Evolutionary conservation across 2,888 invertebrate genomes (phyloP).

Genomic region (Lithophane socia): DNA sequence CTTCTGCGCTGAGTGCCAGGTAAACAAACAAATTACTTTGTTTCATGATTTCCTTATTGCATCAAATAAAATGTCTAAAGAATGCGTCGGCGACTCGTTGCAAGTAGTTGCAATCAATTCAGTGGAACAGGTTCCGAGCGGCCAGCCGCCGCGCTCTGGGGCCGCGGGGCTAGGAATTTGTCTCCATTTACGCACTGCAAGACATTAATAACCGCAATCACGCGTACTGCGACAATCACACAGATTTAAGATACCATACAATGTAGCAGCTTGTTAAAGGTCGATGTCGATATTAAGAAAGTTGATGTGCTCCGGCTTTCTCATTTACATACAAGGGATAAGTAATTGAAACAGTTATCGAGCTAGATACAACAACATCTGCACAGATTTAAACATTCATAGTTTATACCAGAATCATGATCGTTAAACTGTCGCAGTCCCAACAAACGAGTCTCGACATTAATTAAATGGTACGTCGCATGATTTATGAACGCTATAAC

Average conservation of each 20-base stretch:
- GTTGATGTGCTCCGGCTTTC: slow-evolving; percentile 31
- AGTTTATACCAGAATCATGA: slow-evolving; percentile 34
- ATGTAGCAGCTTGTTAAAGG: slow-evolving; percentile 32
- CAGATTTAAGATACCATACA: slow-evolving; percentile 27
- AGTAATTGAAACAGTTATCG: slow-evolving; percentile 3
- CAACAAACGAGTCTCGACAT: slow-evolving; percentile 43
- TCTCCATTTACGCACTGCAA: slow-evolving; percentile 51
- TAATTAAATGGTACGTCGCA: slow-evolving; percentile 42
- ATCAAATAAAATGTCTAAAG: slow-evolving; percentile 11
- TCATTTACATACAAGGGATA: slow-evolving; percentile 40
- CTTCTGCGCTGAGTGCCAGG: slow-evolving; percentile 10
- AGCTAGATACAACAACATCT: slow-evolving; percentile 8
- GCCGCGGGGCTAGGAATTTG: slow-evolving; percentile 49
- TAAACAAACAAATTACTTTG: slow-evolving; percentile 22
- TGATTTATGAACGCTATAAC: slow-evolving; percentile 48
- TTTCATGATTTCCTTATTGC: slow-evolving; percentile 23
- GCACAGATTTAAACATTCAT: slow-evolving; percentile 22
- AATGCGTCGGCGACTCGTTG: slow-evolving; percentile 27
- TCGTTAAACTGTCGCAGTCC: slow-evolving; percentile 31
- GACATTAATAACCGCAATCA: slow-evolving; percentile 49
- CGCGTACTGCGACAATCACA: slow-evolving; percentile 11
- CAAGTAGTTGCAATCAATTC: slow-evolving; percentile 34
- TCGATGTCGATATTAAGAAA: slow-evolving; percentile 35
- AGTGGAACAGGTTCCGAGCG: slow-evolving; percentile 50
- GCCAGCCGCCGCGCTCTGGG: background rate